These are phyloP conservation scores for Pomatorhinus ruficollis DNA, from an alignment of 2,113 vertebrate species.

Conservation along the genomic window DNA sequence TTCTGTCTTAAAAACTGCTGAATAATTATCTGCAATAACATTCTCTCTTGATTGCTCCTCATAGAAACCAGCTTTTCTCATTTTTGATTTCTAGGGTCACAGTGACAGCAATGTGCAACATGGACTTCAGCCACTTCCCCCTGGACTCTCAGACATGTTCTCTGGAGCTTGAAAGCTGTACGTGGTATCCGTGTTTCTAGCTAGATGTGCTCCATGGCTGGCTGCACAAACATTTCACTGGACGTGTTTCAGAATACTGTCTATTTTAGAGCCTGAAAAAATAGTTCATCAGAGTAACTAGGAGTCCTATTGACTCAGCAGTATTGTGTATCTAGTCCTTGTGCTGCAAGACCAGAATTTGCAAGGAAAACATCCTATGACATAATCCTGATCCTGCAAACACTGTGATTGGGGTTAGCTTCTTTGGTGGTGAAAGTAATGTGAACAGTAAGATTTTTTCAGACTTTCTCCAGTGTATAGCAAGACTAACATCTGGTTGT, in stretches of 20 bases:
- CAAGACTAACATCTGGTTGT: not conserved
- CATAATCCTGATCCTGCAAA: not conserved
- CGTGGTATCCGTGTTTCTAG: conserved; percentile 36
- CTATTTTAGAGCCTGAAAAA: not conserved
- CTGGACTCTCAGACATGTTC: conserved; percentile 94
- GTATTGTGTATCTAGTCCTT: not conserved
- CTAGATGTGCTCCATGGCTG: not conserved
- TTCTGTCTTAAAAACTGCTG: not conserved
- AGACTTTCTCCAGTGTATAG: not conserved
- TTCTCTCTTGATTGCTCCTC: not conserved
- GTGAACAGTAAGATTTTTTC: not conserved
- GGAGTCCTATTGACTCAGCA: not conserved
- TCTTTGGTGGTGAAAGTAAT: not conserved
- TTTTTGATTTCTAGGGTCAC: conserved; percentile 82
- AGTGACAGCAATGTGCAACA: conserved; percentile 95
- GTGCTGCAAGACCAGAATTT: not conserved
- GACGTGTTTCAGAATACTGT: not conserved
- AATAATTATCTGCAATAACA: not conserved
- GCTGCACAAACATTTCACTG: not conserved
- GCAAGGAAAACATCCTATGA: not conserved
- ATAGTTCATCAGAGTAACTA: not conserved
- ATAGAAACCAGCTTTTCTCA: not conserved
- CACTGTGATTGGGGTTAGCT: not conserved
- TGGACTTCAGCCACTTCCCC: conserved; percentile 97
- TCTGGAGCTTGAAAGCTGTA: conserved; percentile 95